Conservation (phyloP, 1,140 invertebrate species). For the Cherax quadricarinatus region DNA sequence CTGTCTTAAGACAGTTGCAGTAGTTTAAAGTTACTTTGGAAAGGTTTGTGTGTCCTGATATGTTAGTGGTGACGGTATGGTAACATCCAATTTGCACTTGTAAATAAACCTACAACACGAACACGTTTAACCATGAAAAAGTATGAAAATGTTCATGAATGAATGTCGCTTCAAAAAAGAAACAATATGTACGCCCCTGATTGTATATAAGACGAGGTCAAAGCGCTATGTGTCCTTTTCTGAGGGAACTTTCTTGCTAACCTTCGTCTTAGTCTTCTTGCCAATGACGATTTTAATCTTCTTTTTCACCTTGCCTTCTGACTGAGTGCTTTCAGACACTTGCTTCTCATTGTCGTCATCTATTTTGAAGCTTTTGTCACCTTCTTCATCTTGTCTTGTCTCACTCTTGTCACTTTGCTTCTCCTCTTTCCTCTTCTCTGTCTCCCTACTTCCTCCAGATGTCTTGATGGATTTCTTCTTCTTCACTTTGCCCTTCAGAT, state of each 20-base stretch:
- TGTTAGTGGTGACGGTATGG: too few species aligned
- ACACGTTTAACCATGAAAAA: too few species aligned
- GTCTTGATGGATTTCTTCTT: conserved; percentile 68
- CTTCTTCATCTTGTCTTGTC: neutral
- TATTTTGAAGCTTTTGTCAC: neutral
- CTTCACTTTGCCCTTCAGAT: conserved; percentile 70
- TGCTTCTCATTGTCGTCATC: conserved; percentile 30
- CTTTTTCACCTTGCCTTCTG: conserved; percentile 65
- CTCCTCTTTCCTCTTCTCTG: conserved; percentile 21
- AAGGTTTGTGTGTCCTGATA: neutral
- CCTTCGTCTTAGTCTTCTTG: conserved; percentile 64
- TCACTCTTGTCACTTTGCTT: neutral
- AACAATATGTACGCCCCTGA: neutral
- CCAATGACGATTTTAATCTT: conserved; percentile 73
- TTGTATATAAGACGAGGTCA: neutral
- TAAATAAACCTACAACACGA: too few species aligned
- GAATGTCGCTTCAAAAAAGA: too few species aligned
- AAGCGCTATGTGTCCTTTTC: conserved; percentile 8
- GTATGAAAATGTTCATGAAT: too few species aligned
- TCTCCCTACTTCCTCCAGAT: conserved; percentile 1
- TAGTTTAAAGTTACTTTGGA: neutral
- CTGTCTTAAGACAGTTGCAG: too few species aligned
- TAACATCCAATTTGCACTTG: too few species aligned
- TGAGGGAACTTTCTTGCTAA: conserved; percentile 53
- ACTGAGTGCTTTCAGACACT: conserved; percentile 24